A percentile compares a stretch with the other conserved stretches of the same genome.
Evolutionary conservation across 2,888 invertebrate species (phyloP).

Genomic region (Pemphredon lugubris): DNA sequence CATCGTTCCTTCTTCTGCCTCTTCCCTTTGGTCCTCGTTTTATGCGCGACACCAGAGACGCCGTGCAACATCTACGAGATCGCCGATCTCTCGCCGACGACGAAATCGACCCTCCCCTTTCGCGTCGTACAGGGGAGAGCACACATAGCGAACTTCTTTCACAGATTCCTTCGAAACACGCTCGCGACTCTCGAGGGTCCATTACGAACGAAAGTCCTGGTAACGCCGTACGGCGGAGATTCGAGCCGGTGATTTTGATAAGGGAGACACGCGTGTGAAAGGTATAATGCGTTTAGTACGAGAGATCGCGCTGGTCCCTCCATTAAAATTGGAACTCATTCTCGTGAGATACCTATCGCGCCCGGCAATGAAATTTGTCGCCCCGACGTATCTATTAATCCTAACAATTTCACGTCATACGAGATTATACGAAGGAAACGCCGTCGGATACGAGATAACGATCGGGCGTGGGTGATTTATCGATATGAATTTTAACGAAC

Average conservation of each 20-base stretch:
- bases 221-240: conserved; percentile 31
- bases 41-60: conserved; percentile 66
- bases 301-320: conserved; percentile 23
- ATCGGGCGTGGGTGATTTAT: no score
- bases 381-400: no score
- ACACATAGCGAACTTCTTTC: conserved; percentile 37
- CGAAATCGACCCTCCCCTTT: conserved; percentile 50
- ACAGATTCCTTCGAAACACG: conserved; percentile 56
- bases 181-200: conserved; percentile 39
- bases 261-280: conserved; percentile 39
- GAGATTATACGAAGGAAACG: no score
- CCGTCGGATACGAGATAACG: no score
- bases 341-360: no score
- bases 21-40: conserved; percentile 41
- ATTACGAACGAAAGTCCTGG: conserved; percentile 43
- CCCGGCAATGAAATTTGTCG: no score
- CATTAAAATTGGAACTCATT: no score
- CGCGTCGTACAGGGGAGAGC: conserved; percentile 7
- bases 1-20: conserved; percentile 13
- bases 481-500: no score
- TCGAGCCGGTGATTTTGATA: conserved; percentile 50
- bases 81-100: conserved; percentile 58
- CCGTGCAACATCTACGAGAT: conserved; percentile 67
- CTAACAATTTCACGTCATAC: no score
- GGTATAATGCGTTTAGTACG: conserved; percentile 46